A percentile compares a stretch with the other conserved stretches of the same genome.
These are phyloP conservation scores for Callospermophilus lateralis DNA, from an alignment of 2,113 vertebrate genomes.

Conservation along the genomic window DNA sequence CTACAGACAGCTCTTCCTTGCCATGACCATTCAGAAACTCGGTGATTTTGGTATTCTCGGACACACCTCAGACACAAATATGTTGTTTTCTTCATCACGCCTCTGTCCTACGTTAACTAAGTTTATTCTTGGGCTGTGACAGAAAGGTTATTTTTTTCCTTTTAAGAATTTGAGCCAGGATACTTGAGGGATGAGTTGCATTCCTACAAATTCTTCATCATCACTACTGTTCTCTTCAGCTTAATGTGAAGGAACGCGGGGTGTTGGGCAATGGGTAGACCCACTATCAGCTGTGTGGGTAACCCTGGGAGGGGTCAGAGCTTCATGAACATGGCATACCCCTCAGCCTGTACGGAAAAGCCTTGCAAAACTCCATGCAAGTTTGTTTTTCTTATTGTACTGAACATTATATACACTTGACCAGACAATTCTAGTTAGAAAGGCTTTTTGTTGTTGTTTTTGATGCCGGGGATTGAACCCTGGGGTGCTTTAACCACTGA, in stretches of 20 bases:
- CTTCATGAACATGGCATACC: not conserved
- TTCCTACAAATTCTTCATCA: not conserved
- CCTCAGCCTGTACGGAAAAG: not conserved
- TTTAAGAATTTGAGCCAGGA: not conserved
- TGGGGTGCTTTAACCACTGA: no score
- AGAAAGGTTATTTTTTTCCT: not conserved
- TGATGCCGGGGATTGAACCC: no score
- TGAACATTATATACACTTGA: not conserved
- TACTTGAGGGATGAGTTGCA: not conserved
- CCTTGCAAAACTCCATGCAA: not conserved
- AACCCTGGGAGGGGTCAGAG: not conserved
- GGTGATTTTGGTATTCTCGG: not conserved
- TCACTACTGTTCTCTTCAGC: not conserved
- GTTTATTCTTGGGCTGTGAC: not conserved
- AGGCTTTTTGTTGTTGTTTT: not conserved
- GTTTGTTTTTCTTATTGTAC: not conserved
- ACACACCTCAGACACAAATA: not conserved
- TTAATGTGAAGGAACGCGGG: not conserved
- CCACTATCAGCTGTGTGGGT: not conserved
- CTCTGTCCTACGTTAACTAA: not conserved
- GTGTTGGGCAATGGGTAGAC: not conserved
- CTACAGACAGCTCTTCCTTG: not conserved
- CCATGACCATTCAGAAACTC: not conserved
- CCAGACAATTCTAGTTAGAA: not conserved
- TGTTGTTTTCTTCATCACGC: not conserved